Base-by-base conservation (phyloP, 2,888 invertebrate species). In the Drepanosiphum platanoidis region DNA sequence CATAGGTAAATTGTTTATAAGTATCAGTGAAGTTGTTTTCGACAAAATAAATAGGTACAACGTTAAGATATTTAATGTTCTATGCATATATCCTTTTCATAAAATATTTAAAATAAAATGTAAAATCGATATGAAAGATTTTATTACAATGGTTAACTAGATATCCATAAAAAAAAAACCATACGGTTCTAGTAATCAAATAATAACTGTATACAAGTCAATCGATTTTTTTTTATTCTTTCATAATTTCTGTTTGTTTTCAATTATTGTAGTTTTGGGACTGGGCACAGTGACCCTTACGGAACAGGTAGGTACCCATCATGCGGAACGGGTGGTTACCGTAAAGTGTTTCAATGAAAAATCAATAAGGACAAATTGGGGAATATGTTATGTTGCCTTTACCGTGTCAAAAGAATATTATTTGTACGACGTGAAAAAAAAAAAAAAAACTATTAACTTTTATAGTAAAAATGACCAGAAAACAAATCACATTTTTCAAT, bases 401-500 rank as follows among this genome's bases (percentile, higher is more conserved):
- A 71, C 81, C 70, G 36, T 61, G 39, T 61, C 22, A 71, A 70
- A 13, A 30, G 34, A 36, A 52, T 52, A 70, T 7, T n/a, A n/a
- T 15, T 75, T 68, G 22, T 68, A 46, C 3, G 39, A 46, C 3
- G 39, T 64, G 36, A 36, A 78, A 39, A 78, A 72, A 58, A 75
- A 75, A 34, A 52, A 75, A 39, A 78, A 42, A 78, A 34, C 78
- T 78, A 78, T 66, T 64, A 22, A 77, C 36, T n/a, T 64, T 64
- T 74, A 32, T 68, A 18, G 22, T 39, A 39, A 77, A 77, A 77
- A 36, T 71, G 58, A 71, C 58, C 81, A 81, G 58, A 71, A 71
- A 81, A 81, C 32, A 81, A 81, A 81, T 81, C 81, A 81, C 71
- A 81, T 81, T 58, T 81, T 58, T 81, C 80, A 61, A 58, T 82